phyloP scores from a whole-genome alignment of 1,140 invertebrate species.

The Propsilocerus akamusi region DNA sequence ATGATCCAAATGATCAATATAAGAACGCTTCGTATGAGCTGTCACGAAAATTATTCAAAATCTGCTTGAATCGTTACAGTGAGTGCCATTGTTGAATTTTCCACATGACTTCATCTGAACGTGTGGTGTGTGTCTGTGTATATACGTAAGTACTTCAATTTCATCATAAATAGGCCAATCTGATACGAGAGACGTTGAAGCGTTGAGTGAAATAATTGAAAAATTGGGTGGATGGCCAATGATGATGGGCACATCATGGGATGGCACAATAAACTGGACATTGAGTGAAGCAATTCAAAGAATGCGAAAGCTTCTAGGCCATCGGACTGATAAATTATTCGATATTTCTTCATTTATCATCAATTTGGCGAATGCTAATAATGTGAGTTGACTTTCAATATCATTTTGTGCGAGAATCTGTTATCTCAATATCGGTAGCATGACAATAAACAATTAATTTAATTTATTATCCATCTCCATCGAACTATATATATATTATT shows the following conservation, averaged over 20 bases:
- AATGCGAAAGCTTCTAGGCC: neutral
- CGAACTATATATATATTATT: neutral
- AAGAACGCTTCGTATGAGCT: neutral
- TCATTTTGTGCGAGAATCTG: too few species aligned
- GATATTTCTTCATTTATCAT: neutral
- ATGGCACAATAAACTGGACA: neutral
- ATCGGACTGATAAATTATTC: neutral
- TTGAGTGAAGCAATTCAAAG: neutral
- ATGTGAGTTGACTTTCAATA: too few species aligned
- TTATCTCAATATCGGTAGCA: too few species aligned
- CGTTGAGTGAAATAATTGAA: neutral
- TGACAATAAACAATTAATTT: neutral
- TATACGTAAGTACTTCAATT: neutral
- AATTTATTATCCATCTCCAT: neutral
- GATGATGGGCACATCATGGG: neutral
- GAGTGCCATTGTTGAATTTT: neutral
- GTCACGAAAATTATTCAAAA: too few species aligned
- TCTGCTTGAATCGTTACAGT: neutral
- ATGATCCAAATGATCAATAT: neutral
- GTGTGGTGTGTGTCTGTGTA: neutral
- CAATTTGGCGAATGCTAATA: neutral
- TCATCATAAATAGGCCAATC: neutral
- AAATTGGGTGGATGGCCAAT: neutral
- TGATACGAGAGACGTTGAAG: neutral
- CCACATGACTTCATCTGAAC: neutral